Percentiles rank a stretch among this genome's conserved stretches.
Conservation (phyloP, 2,888 invertebrate species). For the Clepsis dumicolana region DNA sequence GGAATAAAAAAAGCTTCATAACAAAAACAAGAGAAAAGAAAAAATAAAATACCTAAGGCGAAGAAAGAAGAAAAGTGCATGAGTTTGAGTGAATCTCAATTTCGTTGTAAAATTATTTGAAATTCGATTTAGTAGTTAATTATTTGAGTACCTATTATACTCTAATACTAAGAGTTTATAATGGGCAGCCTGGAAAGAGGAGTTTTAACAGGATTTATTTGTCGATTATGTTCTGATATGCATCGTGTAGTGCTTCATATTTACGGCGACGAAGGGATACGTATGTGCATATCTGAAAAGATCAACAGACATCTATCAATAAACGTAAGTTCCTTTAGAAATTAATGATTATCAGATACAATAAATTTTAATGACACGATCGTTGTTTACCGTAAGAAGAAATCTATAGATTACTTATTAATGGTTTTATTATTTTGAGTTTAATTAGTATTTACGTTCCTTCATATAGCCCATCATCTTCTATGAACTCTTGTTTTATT, state of each 20-base stretch:
- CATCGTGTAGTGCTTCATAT: slow-evolving; percentile 94
- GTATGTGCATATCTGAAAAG: slow-evolving; percentile 91
- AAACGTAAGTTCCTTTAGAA: slow-evolving; percentile 85
- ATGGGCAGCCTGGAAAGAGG: slow-evolving; percentile 95
- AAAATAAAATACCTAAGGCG: too few relatives aligned
- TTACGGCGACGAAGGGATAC: slow-evolving; percentile 92
- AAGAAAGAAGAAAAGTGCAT: slow-evolving; percentile 25
- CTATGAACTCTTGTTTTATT: not conserved
- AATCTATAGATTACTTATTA: too few relatives aligned
- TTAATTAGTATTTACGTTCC: not conserved
- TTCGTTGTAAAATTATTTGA: not conserved
- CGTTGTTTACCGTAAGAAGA: not conserved
- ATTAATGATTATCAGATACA: not conserved
- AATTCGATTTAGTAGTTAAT: not conserved
- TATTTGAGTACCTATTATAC: too few relatives aligned
- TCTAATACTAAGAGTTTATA: slow-evolving; percentile 48
- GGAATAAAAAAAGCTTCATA: slow-evolving; percentile 37
- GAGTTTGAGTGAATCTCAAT: not conserved
- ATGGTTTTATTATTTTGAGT: too few relatives aligned
- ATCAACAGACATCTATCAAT: slow-evolving; percentile 93
- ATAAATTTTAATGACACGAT: not conserved
- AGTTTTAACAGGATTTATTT: slow-evolving; percentile 93
- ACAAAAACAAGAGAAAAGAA: slow-evolving; percentile 42
- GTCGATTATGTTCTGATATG: slow-evolving; percentile 94
- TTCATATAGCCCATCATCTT: not conserved